Percentiles rank a stretch among this genome's conserved stretches.
These are phyloP conservation scores for Chaetodon trifascialis DNA, from an alignment of 2,113 vertebrate genomes.

Conservation along the genomic window DNA sequence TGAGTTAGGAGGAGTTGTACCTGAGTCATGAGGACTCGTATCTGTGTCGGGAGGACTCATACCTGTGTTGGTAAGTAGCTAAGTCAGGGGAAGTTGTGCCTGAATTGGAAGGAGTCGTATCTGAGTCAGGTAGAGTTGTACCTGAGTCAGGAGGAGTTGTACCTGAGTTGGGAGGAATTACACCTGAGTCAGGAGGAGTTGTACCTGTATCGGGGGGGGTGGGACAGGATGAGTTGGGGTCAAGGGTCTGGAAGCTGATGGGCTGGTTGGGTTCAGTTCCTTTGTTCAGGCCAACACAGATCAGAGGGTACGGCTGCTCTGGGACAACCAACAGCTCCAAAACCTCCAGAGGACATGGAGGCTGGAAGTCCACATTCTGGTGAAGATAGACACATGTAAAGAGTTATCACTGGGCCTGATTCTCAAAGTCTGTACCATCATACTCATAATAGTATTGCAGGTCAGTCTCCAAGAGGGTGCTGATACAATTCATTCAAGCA, in stretches of 20 bases:
- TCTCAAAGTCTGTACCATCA: neutral
- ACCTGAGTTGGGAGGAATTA: neutral
- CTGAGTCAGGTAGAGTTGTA: neutral
- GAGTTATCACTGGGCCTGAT: neutral
- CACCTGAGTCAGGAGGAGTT: neutral
- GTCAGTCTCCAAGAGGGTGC: neutral
- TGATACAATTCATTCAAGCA: neutral
- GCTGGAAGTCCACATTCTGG: conserved; percentile 91
- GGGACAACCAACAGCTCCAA: conserved; percentile 93
- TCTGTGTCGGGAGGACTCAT: neutral
- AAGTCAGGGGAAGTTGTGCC: neutral
- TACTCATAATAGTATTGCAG: neutral
- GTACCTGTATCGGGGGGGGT: neutral
- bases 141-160: neutral
- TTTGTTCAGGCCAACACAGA: conserved; percentile 90
- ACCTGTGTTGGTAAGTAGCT: too few species aligned
- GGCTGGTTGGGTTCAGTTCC: conserved; percentile 91
- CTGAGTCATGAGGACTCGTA: conserved; percentile 84
- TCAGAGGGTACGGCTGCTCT: conserved; percentile 90
- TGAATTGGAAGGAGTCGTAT: neutral
- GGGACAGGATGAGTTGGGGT: conserved; percentile 87
- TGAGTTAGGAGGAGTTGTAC: neutral
- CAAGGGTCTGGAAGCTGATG: conserved; percentile 91
- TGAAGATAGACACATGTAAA: neutral
- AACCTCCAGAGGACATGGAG: conserved; percentile 90